phyloP scores from a whole-genome alignment of 2,113 vertebrate genomes.

The Alouatta palliata region DNA sequence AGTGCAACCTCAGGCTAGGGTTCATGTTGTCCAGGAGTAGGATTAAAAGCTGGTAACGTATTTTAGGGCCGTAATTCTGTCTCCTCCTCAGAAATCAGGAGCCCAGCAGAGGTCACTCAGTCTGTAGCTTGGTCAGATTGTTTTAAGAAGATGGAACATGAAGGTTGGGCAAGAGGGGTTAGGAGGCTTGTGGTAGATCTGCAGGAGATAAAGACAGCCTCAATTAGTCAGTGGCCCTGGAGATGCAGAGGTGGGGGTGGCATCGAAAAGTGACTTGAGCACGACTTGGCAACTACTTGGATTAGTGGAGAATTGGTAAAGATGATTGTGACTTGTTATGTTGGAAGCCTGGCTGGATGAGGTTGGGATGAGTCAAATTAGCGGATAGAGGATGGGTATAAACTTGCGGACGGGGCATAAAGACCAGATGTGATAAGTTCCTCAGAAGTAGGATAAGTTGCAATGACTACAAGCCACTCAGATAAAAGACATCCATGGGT shows the following conservation, averaged over 20 bases:
- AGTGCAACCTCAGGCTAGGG: background rate
- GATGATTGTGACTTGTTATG: background rate
- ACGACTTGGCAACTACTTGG: background rate
- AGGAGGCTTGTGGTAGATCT: background rate
- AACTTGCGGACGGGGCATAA: background rate
- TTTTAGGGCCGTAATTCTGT: background rate
- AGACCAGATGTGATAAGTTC: background rate
- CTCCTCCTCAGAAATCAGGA: background rate
- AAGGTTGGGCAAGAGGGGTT: background rate
- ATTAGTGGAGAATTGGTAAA: background rate
- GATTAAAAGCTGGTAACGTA: background rate
- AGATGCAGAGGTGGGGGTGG: background rate
- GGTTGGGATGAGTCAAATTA: background rate
- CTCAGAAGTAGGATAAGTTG: background rate
- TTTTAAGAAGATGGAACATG: background rate
- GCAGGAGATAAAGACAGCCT: background rate
- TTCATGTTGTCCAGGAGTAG: accelerated
- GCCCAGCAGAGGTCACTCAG: background rate
- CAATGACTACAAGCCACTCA: background rate
- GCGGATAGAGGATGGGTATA: background rate
- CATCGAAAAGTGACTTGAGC: background rate
- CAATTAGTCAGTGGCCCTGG: background rate
- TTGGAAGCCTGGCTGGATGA: background rate
- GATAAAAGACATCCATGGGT: background rate
- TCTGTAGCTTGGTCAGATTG: too few species aligned